Evolutionary conservation across 2,797 vertebrate species (phyloP).

Genomic region (Neoniphon sammara): DNA sequence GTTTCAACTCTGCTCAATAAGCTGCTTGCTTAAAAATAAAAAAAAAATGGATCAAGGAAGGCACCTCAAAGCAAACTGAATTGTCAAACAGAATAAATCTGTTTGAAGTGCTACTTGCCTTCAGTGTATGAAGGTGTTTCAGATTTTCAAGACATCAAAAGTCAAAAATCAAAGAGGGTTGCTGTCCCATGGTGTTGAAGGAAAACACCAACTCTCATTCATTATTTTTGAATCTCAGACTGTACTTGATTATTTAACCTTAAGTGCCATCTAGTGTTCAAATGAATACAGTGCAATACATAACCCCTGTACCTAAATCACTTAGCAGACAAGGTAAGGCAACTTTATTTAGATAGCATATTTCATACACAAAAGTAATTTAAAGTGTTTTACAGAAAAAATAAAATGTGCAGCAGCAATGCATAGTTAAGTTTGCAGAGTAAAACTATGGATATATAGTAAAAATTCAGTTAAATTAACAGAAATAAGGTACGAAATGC

Average conservation of each 20-base stretch:
- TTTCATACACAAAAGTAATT: too few species aligned
- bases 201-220: background rate
- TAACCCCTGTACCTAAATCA: background rate
- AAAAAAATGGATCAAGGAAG: slow-evolving; percentile 29
- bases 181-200: background rate
- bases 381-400: too few species aligned
- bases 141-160: slow-evolving; percentile 11
- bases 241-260: slow-evolving; percentile 36
- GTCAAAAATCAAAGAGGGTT: background rate
- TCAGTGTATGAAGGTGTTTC: background rate
- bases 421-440: too few species aligned
- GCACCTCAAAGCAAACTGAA: slow-evolving; percentile 20
- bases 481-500: too few species aligned
- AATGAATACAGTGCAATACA: slow-evolving; percentile 23
- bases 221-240: background rate
- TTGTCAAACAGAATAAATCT: background rate
- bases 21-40: slow-evolving; percentile 18
- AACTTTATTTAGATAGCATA: too few species aligned
- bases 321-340: too few species aligned
- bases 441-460: too few species aligned
- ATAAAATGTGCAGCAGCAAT: too few species aligned
- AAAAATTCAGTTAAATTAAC: too few species aligned
- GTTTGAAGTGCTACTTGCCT: slow-evolving; percentile 2
- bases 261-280: slow-evolving; percentile 69
- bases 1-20: background rate